Base-by-base conservation (phyloP, 2,888 invertebrate species). In the Cerceris ruficornis region DNA sequence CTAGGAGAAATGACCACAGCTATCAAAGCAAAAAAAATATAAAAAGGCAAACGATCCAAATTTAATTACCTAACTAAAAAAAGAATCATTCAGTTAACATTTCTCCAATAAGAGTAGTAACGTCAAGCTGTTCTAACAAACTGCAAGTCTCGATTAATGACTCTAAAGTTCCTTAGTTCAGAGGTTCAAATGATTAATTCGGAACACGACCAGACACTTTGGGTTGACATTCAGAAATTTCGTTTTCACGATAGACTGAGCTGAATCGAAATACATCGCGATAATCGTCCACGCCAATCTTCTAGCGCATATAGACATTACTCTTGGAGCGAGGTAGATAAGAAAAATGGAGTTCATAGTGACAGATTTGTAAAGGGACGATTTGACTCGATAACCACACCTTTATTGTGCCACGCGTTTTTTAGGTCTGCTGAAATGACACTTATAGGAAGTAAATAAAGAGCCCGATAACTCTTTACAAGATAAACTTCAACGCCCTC, bases 361-460 rank as follows among this genome's bases (percentile, higher is more conserved):
- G 43, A 46, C 55, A 59, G n/a, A 64, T 73, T 77, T 28, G 11
- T 69, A 28, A 64, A 77, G 42, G 62, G 54, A 59, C 46, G 59
- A 8, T 14, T 54, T 59, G 49, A 14, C 49, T 7, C 62, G 60
- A 46, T 28, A 9, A n/a, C 72, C 80, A 60, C 83, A 60, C 70
- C 77, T 81, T 81, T 71, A 69, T 81, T 13, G 57, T n/a, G 41
- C 15, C 69, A 52, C 41, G 28, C 7, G 11, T 58, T 72, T 78
- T 72, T 13, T 49, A 14, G 5, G 28, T 28, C 62, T 28, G 77
- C 74, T 75, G 73, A 52, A 46, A 50, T 6, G n/a, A 7, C 15
- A 15, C 55, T 15, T 58, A n/a, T 55, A 61, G 55, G 62, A 62
- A 76, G 71, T 62, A 78, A 81, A 78, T 49, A 78, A 50, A 7